Evolutionary conservation across 2,797 vertebrate species (phyloP), one percentile per base, ranked within the genome.

Genomic region (Rhincodon typus): DNA sequence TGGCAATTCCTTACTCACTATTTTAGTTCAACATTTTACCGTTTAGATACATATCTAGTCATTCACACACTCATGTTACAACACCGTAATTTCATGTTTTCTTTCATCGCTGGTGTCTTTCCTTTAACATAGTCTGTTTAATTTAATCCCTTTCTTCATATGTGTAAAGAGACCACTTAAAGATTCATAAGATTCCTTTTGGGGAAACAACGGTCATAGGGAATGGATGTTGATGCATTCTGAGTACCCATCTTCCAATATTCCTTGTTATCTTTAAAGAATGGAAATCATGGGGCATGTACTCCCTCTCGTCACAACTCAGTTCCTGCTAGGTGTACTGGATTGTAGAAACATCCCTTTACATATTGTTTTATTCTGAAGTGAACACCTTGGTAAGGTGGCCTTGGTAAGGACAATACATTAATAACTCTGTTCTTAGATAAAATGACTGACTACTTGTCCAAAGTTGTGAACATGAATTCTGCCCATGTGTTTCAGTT

Each of bases 401-500:
- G 62, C 30, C 66, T 67, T 42, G 21, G 2, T 93, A n/a, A 93
- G 90, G 67, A 69, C 23, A 93, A 69, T 69, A 38, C 19, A 93
- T 42, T 66, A n/a, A 91, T 66, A 6, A 66, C 15, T 23, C 4
- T 96, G 96, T 97, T n/a, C 72, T 66, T 42, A 62, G 86, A 86
- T 19, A 67, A 42, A 84, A 79, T 74, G 0, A 95, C 0, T 95
- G 95, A 27, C 17, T 62, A n/a, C 62, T 67, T 70, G 25, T 42
- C 88, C 84, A 72, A 90, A 66, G 42, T 72, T 38, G 88, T 90
- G 42, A 34, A 15, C n/a, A 27, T 95, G 23, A 95, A 62, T 82
- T 86, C 88, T 82, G 46, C 94, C 67, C 88, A n/a, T 90, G 96
- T 96, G 66, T 69, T 96, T 96, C 97, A 99, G 99, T 98, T 98